Percentiles rank a stretch among this genome's conserved stretches.
These are phyloP conservation scores for Sarcophaga variegata DNA, from an alignment of 2,888 invertebrate genomes.

Conservation along the genomic window DNA sequence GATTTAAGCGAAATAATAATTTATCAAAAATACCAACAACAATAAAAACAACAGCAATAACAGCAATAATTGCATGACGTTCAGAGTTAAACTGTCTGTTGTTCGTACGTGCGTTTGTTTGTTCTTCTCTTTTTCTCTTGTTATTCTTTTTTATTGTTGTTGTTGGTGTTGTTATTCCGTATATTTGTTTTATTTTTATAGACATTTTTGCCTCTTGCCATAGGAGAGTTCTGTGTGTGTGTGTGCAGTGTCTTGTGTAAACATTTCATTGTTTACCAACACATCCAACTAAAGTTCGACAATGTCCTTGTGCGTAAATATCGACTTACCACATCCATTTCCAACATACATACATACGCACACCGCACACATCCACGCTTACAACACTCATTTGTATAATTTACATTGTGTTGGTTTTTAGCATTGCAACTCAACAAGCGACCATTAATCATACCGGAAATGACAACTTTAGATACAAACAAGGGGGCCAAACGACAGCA, in stretches of 20 bases:
- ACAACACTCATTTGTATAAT: conserved; percentile 61
- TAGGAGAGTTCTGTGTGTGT: not conserved
- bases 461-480: conserved; percentile 67
- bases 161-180: conserved; percentile 17
- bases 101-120: conserved; percentile 22
- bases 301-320: conserved; percentile 68
- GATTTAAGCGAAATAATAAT: conserved; percentile 68
- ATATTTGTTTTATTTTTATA: conserved; percentile 32
- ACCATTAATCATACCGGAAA: conserved; percentile 79
- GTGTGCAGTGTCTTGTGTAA: conserved; percentile 34
- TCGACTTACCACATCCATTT: conserved; percentile 65
- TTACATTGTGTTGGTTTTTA: conserved; percentile 65
- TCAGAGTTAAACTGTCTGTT: conserved; percentile 59
- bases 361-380: conserved; percentile 19
- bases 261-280: conserved; percentile 57
- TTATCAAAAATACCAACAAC: conserved; percentile 61
- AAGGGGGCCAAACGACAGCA: not conserved
- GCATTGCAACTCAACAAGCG: conserved; percentile 74
- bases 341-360: conserved; percentile 26
- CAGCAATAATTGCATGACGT: conserved; percentile 56
- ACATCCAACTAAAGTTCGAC: conserved; percentile 54
- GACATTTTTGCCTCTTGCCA: conserved; percentile 5
- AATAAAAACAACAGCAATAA: not conserved
- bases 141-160: not conserved
- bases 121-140: not conserved